These are phyloP conservation scores for Hylaeus anthracinus DNA, from an alignment of 1,140 invertebrate species.

Conservation along the genomic window DNA sequence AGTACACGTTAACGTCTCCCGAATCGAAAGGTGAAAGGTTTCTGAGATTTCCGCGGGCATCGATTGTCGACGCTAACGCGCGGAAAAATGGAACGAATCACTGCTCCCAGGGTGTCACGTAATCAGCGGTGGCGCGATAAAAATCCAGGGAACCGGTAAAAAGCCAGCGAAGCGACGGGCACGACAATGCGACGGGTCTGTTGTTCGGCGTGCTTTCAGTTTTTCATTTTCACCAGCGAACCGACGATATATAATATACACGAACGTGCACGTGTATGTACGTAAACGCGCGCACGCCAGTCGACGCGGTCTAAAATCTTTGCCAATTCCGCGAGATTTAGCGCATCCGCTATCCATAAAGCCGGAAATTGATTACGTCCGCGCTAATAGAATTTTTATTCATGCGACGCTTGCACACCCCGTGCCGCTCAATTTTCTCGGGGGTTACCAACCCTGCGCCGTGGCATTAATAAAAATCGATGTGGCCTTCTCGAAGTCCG, in stretches of 20 bases:
- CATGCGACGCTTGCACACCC: not conserved
- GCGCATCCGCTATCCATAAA: slow-evolving; percentile 23
- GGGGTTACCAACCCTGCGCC: not conserved
- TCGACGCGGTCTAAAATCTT: slow-evolving; percentile 26
- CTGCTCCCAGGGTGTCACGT: slow-evolving; percentile 13
- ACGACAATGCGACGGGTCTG: not conserved
- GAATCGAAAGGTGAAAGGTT: not conserved
- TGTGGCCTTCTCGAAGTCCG: no score
- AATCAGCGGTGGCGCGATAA: slow-evolving; percentile 29
- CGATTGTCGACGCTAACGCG: not conserved
- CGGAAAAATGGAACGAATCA: not conserved
- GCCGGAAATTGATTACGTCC: slow-evolving; percentile 37
- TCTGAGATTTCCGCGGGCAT: not conserved
- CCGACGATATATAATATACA: not conserved
- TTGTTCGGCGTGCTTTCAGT: slow-evolving; percentile 1
- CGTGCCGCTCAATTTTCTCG: not conserved
- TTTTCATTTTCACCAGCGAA: slow-evolving; percentile 11
- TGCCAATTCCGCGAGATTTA: slow-evolving; percentile 43
- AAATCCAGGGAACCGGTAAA: slow-evolving; percentile 4
- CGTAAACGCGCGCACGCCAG: no score
- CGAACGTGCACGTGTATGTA: not conserved
- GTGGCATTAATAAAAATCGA: slow-evolving; percentile 6
- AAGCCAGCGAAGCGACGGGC: not conserved
- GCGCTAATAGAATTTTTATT: slow-evolving; percentile 49
- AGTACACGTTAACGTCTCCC: not conserved